Evolutionary conservation across 64 coral and sea anemone genomes (phyloP), one percentile per base, ranked within the genome.

Genomic region (Stylophora pistillata): DNA sequence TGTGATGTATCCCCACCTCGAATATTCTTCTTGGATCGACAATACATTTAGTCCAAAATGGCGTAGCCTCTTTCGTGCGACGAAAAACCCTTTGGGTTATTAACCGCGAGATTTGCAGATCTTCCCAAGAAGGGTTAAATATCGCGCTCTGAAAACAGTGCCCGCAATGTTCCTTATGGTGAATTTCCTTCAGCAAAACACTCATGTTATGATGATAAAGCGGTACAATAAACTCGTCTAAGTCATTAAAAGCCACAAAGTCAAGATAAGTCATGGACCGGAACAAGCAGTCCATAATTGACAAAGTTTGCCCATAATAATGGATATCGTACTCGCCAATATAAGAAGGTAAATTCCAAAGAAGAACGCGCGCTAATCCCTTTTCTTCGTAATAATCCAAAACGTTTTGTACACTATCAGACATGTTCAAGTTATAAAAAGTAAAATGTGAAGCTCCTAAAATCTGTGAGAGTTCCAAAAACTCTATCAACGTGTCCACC

Each of bases 191-290:
- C 5, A 91, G 82, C 12, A 91, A 27, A 14, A 41, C 14, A 41
- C n/a, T 54, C 12, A 91, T 76, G 47, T 83, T 86, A 10, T 66
- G 25, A 30, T 86, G 80, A 32, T 29, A 32, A 12, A 92, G 58
- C 16, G 90, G 90, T 9, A 92, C 90, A n/a, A 92, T 86, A 77
- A 86, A 92, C 73, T 92, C 90, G 29, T 92, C 90, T 57, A 92
- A 58, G 21, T 92, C 90, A 78, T 92, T 68, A 25, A 92, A 92
- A 6, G 90, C 82, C 7, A 86, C 73, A 58, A 86, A 92, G 41
- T 55, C 17, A 10, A 64, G 30, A 41, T 77, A n/a, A 55, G 11
- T 73, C 73, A 77, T 86, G 9, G 60, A 54, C 53, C 90, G 78
- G 63, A 55, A 92, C 57, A 92, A 55, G 17, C 90, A 92, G 53